Evolutionary conservation across 37 sponge, comb jelly and placozoan genomes (phyloP).

Genomic region (Cladorhizidae sp.): DNA sequence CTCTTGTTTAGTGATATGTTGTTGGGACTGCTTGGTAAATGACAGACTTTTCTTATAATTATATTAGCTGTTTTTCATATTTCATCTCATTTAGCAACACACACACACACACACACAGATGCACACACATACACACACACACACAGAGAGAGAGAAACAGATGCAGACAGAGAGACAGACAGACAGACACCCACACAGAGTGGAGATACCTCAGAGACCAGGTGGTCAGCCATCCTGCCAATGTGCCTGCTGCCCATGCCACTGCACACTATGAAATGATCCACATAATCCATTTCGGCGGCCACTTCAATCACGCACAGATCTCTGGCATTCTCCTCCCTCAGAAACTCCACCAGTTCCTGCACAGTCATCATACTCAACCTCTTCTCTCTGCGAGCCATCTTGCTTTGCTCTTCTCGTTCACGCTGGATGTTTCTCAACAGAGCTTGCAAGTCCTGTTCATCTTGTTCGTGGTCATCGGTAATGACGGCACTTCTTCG

Average conservation of each 20-base stretch:
- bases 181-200: no score
- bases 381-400: not conserved
- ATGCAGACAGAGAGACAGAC: no score
- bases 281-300: slow-evolving; percentile 52
- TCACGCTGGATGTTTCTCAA: not conserved
- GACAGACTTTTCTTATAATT: no score
- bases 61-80: no score
- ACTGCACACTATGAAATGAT: slow-evolving; percentile 68
- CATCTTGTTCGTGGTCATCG: not conserved
- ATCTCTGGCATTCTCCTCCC: slow-evolving; percentile 55
- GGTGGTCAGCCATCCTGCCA: slow-evolving; percentile 50
- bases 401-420: not conserved
- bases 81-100: no score
- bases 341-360: slow-evolving; percentile 70
- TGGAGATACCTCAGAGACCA: slow-evolving; percentile 55
- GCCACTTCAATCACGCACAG: slow-evolving; percentile 63
- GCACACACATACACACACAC: not conserved
- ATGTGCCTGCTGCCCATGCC: slow-evolving; percentile 69
- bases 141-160: not conserved
- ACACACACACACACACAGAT: not conserved
- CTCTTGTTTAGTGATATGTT: no score
- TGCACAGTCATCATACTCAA: slow-evolving; percentile 46
- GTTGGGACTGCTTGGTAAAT: no score
- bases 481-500: not conserved
- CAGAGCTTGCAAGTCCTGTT: not conserved